Base-by-base conservation (phyloP, 2,113 vertebrate species). In the Labeo rohita region DNA sequence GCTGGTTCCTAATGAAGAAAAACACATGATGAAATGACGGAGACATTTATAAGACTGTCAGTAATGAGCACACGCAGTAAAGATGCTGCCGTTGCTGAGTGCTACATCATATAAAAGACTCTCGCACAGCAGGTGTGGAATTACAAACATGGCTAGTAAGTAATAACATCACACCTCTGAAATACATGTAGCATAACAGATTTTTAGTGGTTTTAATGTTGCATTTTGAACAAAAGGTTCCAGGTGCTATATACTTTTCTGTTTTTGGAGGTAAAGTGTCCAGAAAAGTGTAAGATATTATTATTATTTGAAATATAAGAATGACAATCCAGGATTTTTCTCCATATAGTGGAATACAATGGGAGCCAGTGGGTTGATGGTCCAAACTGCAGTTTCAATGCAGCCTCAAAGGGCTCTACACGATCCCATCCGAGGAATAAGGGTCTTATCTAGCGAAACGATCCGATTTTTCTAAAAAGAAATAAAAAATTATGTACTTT, bases 41-140 rank as follows among this genome's bases (percentile, higher is more conserved):
- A 75, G 34, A 43, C 77, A 79, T 43, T 79, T 79, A 59, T 80
- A 45, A 15, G 49, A 77, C 3, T 77, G 16, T 21, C 28, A 34
- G 47, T 50, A 34, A 77, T 54, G 75, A 54, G 75, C 28, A 5
- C 47, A 54, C 8, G 0, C 75, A 28, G 15, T 16, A 34, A 77
- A 54, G 23, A 77, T 80, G 12, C 21, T 43, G 36, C 21, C 28
- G 10, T 12, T 80, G 78, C 21, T 80, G 56, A 80, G 36, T 8
- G 54, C 36, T 63, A 80, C 78, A 80, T 66, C 45, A 66, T 50
- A 81, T 16, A 66, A 18, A 45, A 49, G 13, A 10, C 3, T 80
- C n/a, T 80, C 59, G 16, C 77, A 76, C 47, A 80, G 54, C 34
- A 74, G 43, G 72, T 74, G 43, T 47, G 43, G 43, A 21, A 75